A percentile compares a stretch with the other conserved stretches of the same genome.
These are phyloP conservation scores for Diarsia brunnea DNA, from an alignment of 2,888 invertebrate genomes.

Conservation along the genomic window DNA sequence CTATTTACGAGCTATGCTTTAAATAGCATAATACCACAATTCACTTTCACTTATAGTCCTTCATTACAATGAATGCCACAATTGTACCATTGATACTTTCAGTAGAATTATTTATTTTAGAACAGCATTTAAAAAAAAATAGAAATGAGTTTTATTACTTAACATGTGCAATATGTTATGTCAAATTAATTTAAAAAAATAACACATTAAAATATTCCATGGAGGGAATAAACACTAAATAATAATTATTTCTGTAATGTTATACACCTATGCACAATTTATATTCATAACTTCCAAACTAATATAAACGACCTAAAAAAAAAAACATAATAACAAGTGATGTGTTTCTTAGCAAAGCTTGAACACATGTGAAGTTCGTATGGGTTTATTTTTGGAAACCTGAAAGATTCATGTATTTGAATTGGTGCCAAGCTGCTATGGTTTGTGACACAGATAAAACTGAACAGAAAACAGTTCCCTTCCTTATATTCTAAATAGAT, in stretches of 20 bases:
- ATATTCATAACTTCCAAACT: background rate
- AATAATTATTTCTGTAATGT: background rate
- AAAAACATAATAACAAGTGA: constrained; percentile 47
- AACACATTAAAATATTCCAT: background rate
- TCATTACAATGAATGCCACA: constrained; percentile 6
- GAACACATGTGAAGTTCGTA: constrained; percentile 74
- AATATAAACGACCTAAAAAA: constrained; percentile 7
- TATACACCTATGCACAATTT: background rate
- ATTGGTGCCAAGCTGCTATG: constrained; percentile 79
- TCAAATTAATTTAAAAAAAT: background rate
- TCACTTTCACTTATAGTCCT: constrained; percentile 27
- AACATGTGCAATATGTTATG: background rate
- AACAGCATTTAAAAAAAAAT: background rate
- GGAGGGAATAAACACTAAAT: background rate
- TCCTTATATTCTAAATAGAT: constrained; percentile 47
- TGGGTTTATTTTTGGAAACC: constrained; percentile 85
- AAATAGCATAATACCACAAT: background rate
- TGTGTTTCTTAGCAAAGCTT: constrained; percentile 77
- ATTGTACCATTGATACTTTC: constrained; percentile 2
- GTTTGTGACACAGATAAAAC: constrained; percentile 66
- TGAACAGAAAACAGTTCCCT: constrained; percentile 45
- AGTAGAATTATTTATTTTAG: background rate
- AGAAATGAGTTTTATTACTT: background rate
- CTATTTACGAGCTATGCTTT: background rate
- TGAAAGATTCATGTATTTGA: constrained; percentile 81